phyloP scores from a whole-genome alignment of 2,113 vertebrate genomes.

The Labeo catla region DNA sequence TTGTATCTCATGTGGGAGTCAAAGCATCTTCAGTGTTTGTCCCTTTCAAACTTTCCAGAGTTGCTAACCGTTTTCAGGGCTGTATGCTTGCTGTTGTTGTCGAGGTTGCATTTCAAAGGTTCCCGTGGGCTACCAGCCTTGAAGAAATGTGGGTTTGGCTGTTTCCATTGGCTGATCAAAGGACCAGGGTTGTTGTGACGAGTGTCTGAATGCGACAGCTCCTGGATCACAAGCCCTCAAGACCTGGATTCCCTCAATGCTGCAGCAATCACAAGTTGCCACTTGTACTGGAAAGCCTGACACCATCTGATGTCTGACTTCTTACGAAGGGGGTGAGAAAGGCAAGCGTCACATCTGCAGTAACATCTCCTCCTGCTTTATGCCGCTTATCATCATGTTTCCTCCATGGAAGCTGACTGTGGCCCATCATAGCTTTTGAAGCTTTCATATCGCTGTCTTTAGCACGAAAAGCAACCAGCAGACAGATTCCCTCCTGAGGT shows the following conservation, averaged over 20 bases:
- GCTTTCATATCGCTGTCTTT: not conserved
- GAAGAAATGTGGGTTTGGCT: not conserved
- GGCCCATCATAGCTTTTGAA: not conserved
- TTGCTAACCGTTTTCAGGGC: not conserved
- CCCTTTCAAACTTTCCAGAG: not conserved
- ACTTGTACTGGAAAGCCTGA: conserved; percentile 18
- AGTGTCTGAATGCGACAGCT: conserved; percentile 1
- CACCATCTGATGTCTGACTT: conserved; percentile 23
- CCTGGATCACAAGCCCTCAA: conserved; percentile 22
- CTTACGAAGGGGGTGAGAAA: not conserved
- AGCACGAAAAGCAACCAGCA: not conserved
- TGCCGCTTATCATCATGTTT: not conserved
- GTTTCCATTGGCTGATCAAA: conserved; percentile 46
- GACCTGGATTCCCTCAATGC: conserved; percentile 28
- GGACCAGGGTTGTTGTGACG: conserved; percentile 23
- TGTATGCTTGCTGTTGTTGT: conserved; percentile 16
- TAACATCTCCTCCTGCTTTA: not conserved
- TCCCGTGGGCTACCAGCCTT: conserved; percentile 16
- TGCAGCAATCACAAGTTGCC: not conserved
- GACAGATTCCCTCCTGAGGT: not conserved
- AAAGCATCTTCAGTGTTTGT: not conserved
- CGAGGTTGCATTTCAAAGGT: conserved; percentile 34
- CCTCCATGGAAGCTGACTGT: not conserved
- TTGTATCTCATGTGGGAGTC: not conserved
- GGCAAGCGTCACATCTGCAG: not conserved